Conservation (phyloP, 1,140 invertebrate genomes). For the Monomorium pharaonis region DNA sequence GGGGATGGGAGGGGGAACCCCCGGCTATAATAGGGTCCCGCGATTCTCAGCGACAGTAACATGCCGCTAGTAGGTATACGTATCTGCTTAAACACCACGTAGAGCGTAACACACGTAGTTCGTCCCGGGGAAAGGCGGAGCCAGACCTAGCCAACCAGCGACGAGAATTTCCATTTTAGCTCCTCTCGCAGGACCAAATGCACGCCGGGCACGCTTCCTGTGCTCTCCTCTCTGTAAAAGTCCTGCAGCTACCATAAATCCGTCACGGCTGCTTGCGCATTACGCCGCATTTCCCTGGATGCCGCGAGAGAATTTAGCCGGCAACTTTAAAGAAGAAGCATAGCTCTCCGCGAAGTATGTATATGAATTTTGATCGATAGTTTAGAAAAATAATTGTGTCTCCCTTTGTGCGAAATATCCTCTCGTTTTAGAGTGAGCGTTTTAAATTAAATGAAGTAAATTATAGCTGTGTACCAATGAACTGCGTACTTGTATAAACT, state of each 20-base stretch:
- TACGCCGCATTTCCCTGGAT: constrained; percentile 38
- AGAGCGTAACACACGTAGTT: constrained; percentile 63
- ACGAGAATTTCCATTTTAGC: constrained; percentile 72
- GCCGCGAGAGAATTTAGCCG: constrained; percentile 20
- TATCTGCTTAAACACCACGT: constrained; percentile 69
- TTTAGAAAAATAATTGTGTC: background rate
- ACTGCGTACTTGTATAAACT: background rate
- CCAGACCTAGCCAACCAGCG: constrained; percentile 67
- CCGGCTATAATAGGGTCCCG: constrained; percentile 32
- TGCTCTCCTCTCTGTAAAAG: constrained; percentile 57
- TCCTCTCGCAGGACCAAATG: constrained; percentile 62
- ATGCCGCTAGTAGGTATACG: constrained; percentile 42
- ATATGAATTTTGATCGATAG: background rate
- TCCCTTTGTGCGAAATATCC: background rate
- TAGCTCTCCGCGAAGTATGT: background rate
- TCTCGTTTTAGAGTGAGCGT: no score
- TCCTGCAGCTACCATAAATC: constrained; percentile 71
- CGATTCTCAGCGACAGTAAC: constrained; percentile 39
- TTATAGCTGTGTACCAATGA: background rate
- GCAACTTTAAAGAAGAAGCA: constrained; percentile 22
- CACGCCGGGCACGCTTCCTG: constrained; percentile 50
- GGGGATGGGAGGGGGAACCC: no score
- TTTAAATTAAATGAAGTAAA: background rate
- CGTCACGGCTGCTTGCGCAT: constrained; percentile 60
- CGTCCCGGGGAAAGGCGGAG: constrained; percentile 69